Evolutionary conservation across 1,140 invertebrate species (phyloP).

Genomic region (Riptortus pedestris): DNA sequence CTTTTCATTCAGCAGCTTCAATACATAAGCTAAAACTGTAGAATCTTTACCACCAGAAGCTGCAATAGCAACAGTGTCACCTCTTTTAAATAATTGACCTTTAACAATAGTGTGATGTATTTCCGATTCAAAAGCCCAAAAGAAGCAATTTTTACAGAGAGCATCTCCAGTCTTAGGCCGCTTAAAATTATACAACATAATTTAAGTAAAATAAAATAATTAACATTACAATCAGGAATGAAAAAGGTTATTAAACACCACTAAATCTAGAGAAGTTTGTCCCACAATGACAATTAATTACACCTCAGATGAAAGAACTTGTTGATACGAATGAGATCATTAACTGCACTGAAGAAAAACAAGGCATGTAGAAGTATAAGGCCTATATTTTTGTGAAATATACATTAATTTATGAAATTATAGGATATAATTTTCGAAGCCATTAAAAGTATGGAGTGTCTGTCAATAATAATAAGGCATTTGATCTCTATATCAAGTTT

Average conservation of each 20-base stretch:
- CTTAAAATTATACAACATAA: conserved; percentile 42
- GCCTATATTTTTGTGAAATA: no score
- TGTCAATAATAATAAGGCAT: no score
- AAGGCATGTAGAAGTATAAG: no score
- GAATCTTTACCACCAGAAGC: conserved; percentile 99
- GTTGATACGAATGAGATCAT: no score
- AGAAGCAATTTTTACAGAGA: conserved; percentile 93
- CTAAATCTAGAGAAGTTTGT: background rate
- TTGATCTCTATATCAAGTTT: no score
- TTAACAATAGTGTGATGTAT: conserved; percentile 86
- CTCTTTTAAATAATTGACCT: conserved; percentile 72
- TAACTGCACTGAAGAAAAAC: no score
- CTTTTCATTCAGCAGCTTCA: conserved; percentile 84
- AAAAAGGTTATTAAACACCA: conserved; percentile 10
- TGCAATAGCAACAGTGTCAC: conserved; percentile 85
- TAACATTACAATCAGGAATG: conserved; percentile 17
- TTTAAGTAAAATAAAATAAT: background rate
- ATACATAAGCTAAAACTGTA: conserved; percentile 85
- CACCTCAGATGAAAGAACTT: no score
- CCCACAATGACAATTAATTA: no score
- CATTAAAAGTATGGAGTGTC: no score
- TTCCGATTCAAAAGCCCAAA: conserved; percentile 87
- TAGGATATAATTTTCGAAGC: no score
- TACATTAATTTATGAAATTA: no score
- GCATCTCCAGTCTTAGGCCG: conserved; percentile 83